Base-by-base conservation (phyloP, 2,113 vertebrate genomes). In the Thryonomys swinderianus region DNA sequence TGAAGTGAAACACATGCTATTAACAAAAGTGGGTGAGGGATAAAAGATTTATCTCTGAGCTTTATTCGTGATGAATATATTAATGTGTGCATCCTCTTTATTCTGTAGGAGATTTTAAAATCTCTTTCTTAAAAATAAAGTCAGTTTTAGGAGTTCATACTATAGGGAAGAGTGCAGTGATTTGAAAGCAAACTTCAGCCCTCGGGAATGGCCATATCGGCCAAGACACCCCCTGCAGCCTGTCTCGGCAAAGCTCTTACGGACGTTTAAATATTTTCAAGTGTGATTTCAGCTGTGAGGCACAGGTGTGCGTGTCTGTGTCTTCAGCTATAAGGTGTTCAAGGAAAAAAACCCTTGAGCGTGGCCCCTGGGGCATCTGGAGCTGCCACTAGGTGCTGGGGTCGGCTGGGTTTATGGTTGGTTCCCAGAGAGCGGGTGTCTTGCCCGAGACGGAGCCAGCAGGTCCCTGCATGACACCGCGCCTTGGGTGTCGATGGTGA, bases 91-190 rank as follows among this genome's bases (percentile, higher is more conserved):
- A 7, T 78, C 55, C 51, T 86, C 57, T 86, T 81, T 69, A 48
- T 78, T 78, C 42, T 76, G 1, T 51, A 37, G 37, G 11, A 7
- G 0, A 16, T 82, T 18, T n/a, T 5, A 40, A 51, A 51, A 16
- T 90, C 16, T 17, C 32, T 66, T 69, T 69, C 90, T 57, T 87
- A 62, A 78, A 78, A 95, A 34, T 90, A 71, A 66, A 78, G 16
- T 51, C 20, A 30, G 59, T 84, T 94, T 62, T 27, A 83, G 23
- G 18, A 61, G 6, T 69, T 91, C 14, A 25, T 61, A 48, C 37
- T 61, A 16, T 90, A 48, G 16, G 55, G 16, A n/a, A 71, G 80
- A 62, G 14, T 40, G 51, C 2, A 25, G 27, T 37, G 14, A 62
- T 84, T 64, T 51, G 4, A 37, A 91, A 91, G 53, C 37, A 71